These are phyloP conservation scores for Natrix natrix DNA, from an alignment of 2,797 vertebrate species.

Conservation along the genomic window DNA sequence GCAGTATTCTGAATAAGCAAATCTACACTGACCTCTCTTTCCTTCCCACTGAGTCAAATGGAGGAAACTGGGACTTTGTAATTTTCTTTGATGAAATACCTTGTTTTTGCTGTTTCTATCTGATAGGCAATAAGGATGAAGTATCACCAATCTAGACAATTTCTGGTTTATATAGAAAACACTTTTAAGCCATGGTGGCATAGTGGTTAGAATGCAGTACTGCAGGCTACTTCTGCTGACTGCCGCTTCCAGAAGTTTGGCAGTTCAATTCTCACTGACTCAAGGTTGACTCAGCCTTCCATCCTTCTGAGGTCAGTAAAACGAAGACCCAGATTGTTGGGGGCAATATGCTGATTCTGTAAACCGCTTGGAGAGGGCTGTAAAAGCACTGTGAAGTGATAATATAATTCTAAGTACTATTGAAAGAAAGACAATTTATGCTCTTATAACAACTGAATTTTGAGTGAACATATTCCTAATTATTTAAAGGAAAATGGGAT, in stretches of 20 bases:
- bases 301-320: no score
- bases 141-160: background rate
- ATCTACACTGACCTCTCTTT: background rate
- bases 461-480: background rate
- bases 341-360: no score
- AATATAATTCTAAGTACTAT: no score
- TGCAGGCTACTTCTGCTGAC: no score
- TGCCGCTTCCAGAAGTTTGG: no score
- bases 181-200: background rate
- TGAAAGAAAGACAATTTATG: background rate
- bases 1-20: background rate
- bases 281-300: no score
- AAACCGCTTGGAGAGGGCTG: no score
- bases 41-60: background rate
- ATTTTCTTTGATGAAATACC: background rate
- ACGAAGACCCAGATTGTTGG: no score
- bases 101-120: background rate
- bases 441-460: background rate
- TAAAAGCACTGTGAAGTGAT: no score
- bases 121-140: background rate
- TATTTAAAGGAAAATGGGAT: background rate
- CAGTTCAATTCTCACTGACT: no score
- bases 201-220: no score
- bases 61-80: background rate
- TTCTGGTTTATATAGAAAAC: background rate